Evolutionary conservation across 2,888 invertebrate species (phyloP), one percentile per base, ranked within the genome.

Genomic region (Idaea biselata): DNA sequence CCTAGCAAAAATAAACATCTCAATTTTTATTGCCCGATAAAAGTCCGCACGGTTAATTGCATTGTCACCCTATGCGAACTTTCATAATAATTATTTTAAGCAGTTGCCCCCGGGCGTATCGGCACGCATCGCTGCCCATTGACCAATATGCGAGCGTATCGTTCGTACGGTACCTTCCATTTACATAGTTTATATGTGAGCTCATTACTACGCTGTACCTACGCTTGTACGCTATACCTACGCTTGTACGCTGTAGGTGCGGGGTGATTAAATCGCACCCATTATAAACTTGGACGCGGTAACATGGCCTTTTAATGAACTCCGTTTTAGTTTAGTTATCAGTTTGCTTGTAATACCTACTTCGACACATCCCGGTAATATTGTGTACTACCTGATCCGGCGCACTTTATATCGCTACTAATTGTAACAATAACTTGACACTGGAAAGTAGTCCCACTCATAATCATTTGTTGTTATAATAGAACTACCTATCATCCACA

Each of bases 171-270:
- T 75, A 76, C 82, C 80, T 75, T 73, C 75, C 81, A 87, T 88
- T 88, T 88, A 83, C 88, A 89, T 88, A 87, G 78, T 83, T 84
- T 81, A 71, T 69, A 75, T 58, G 73, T 71, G 64, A 66, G 68
- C 70, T 73, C 63, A 67, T 67, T 65, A 65, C 67, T 53, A 55
- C 56, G 32, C 59, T 58, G 55, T 63, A 63, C 63, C 61, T 61
- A 63, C 66, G 25, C 25, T 25, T 5, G 25, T 44, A 54, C 55
- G 31, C 59, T 56, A 58, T 63, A 63, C 63, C 61, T 61, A 63
- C 66, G 25, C 25, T 25, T 25, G 25, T 44, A 54, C 55, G 31
- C 59, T 58, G 55, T 63, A 63, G 63, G 61, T 61, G 61, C 67
- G 44, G 44, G 7, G 14, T 44, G 44, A 44, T 44, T 44, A 44